A percentile compares a stretch with the other conserved stretches of the same genome.
Evolutionary conservation across 2,797 vertebrate species (phyloP).

Genomic region (Oreochromis grahami): DNA sequence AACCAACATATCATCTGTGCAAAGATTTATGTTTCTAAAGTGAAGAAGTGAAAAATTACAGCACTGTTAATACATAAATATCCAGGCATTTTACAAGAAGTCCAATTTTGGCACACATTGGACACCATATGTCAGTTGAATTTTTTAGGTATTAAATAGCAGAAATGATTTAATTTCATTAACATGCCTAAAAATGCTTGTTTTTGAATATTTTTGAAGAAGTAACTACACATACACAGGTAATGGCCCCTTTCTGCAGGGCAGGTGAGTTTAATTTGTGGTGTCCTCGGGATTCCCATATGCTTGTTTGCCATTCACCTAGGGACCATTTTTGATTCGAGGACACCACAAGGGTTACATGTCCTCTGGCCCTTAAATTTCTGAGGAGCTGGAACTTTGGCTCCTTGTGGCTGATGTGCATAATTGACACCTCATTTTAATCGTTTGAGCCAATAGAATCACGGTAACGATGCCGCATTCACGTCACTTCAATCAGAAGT

Average conservation of each 20-base stretch:
- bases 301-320: no score
- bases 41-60: background rate
- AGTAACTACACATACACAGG: background rate
- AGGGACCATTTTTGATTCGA: no score
- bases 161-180: background rate
- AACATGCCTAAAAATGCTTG: background rate
- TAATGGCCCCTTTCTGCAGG: background rate
- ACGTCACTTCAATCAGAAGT: background rate
- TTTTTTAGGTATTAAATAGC: background rate
- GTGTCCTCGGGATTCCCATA: no score
- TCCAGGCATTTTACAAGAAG: background rate
- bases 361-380: background rate
- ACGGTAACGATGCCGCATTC: background rate
- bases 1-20: background rate
- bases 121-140: rapidly evolving
- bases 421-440: background rate
- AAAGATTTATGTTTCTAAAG: background rate
- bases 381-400: background rate
- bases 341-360: background rate
- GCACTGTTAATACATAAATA: background rate
- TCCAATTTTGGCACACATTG: background rate
- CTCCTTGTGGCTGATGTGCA: rapidly evolving
- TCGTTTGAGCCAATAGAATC: rapidly evolving
- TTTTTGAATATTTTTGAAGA: background rate
- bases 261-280: background rate